Evolutionary conservation across 2,888 invertebrate species (phyloP), one percentile per base, ranked within the genome.

Genomic region (Clistopyga incitator): DNA sequence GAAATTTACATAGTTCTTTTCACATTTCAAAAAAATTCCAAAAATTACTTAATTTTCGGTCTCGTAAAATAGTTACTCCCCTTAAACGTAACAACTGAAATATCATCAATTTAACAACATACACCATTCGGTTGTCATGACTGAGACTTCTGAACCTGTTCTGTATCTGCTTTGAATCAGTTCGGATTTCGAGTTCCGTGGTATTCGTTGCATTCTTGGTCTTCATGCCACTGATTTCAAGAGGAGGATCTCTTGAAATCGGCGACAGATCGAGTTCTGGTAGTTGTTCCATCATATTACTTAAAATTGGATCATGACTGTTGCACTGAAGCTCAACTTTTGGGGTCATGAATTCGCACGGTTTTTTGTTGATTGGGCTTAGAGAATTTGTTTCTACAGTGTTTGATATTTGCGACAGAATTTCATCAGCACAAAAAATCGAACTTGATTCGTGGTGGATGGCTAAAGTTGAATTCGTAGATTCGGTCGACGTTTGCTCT

Each of bases 131-230:
- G 61, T 74, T 72, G 15, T 83, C 80, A 34, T 80, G 59, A 50
- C 80, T 80, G 54, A 77, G 67, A 54, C 83, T 83, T 47, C 80
- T 15, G 34, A 77, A 77, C 10, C 83, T 80, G 25, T 80, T 61
- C 34, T n/a, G n/a, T n/a, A n/a, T n/a, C n/a, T n/a, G n/a, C n/a
- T 54, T 80, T 52, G 77, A 83, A 20, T 83, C 77, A 11, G 68
- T 72, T 6, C 34, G 61, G 6, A 56, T 23, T 54, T 34, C 25
- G 11, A 61, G 52, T 25, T n/a, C 47, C 1, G 20, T 15, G 0
- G 18, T 0, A 52, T 74, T 38, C 6, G 61, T 34, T 13, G 50
- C 18, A 15, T 10, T 67, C 15, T 38, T 45, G 54, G 67, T 64
- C 18, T 42, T 77, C 15, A 15, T n/a, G n/a, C n/a, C n/a, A n/a